Evolutionary conservation across 2,888 invertebrate genomes (phyloP), one percentile per base, ranked within the genome.

Genomic region (Tiphia femorata): DNA sequence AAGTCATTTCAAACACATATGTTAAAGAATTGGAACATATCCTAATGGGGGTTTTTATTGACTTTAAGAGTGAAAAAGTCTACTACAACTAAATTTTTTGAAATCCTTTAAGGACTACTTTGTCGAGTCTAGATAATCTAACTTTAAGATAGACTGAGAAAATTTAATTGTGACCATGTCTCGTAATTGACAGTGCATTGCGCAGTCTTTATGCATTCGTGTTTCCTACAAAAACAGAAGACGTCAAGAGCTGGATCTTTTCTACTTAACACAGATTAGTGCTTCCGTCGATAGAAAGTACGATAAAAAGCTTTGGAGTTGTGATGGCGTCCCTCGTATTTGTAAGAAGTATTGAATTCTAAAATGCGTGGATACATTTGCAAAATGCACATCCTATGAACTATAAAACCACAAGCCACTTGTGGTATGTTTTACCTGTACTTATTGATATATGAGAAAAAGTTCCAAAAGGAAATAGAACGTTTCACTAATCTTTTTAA

Each of bases 71-170:
- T 50, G 27, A 33, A 42, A 21, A 30, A 49, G n/a, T n/a, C 48
- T 41, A n/a, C 35, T 37, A 33, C 50, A 49, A 29, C 47, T 46
- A 52, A 48, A 30, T 38, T 68, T 70, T 72, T 70, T 67, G 67
- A 62, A 50, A 51, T 55, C 50, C 46, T 67, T 67, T 65, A 59
- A 67, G 49, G 43, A 62, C 51, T 52, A 52, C 51, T 55, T 55
- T 53, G 58, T 64, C 59, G 58, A 67, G 58, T 61, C 58, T 72
- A 73, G 57, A 57, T 66, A 67, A 64, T 67, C 65, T 71, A 75
- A 75, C 61, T 59, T 64, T 71, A 71, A 73, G 64, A 60, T 67
- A 68, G 69, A 72, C 70, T 64, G 70, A 72, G 52, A 17, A 46
- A 35, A 63, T 51, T 33, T 44, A 30, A 50, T 40, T 52, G 58